These are phyloP conservation scores for Papilio polyxenes DNA, from an alignment of 1,140 invertebrate genomes.

Conservation along the genomic window DNA sequence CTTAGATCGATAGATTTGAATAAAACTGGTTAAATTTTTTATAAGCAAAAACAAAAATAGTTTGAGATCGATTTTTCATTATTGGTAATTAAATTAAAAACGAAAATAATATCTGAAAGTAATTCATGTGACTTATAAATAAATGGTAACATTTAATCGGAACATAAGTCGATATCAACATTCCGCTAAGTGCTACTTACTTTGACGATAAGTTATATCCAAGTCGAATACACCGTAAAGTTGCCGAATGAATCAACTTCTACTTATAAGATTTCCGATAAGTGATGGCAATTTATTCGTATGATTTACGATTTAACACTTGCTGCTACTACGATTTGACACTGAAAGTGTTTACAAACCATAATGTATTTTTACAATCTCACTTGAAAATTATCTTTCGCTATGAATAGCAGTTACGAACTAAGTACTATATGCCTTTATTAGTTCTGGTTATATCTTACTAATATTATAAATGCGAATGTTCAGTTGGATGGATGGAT, in stretches of 20 bases:
- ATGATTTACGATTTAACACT: neutral
- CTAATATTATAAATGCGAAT: too few relatives aligned
- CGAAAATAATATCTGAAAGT: neutral
- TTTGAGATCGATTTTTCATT: too few relatives aligned
- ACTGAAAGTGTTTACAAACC: neutral
- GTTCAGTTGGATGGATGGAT: too few relatives aligned
- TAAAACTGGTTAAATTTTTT: too few relatives aligned
- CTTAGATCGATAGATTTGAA: too few relatives aligned
- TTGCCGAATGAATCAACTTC: neutral
- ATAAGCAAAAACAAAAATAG: too few relatives aligned
- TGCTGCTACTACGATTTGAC: neutral
- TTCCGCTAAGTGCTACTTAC: neutral
- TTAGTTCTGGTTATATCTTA: too few relatives aligned
- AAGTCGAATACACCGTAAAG: neutral
- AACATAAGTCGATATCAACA: neutral
- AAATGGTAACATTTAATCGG: neutral
- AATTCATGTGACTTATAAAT: neutral
- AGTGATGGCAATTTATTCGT: conserved; percentile 7
- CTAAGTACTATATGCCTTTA: too few relatives aligned
- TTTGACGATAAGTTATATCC: neutral
- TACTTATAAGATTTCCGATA: neutral
- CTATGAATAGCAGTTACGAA: neutral
- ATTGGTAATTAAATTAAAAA: too few relatives aligned
- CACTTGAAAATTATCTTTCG: neutral
- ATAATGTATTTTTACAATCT: neutral